Conservation (phyloP, 2,888 invertebrate species). For the Aleiodes leptofemur region DNA sequence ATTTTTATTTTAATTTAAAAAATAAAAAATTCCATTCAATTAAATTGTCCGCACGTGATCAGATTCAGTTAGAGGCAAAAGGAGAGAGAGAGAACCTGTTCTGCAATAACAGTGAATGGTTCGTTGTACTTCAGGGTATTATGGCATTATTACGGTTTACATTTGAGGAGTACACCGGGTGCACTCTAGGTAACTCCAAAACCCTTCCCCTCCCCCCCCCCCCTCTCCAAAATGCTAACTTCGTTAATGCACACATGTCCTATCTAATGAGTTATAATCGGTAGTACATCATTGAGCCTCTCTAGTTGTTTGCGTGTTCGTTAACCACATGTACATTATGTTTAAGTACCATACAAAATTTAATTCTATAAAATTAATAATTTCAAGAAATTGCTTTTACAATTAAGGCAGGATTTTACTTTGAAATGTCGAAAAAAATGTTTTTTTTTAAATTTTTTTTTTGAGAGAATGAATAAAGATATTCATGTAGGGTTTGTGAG, state of each 20-base stretch:
- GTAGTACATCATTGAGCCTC: slow-evolving; percentile 10
- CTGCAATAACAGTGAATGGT: slow-evolving; percentile 21
- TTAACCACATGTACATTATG: neutral
- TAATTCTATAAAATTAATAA: neutral
- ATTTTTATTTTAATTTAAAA: neutral
- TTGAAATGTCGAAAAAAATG: too few species aligned
- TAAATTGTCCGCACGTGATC: slow-evolving; percentile 23
- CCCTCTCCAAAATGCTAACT: neutral
- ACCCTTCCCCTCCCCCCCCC: neutral
- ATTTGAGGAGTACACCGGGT: slow-evolving; percentile 25
- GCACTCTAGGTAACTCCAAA: slow-evolving; percentile 2
- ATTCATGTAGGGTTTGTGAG: too few species aligned
- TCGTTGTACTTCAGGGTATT: slow-evolving; percentile 28
- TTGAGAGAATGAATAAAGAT: too few species aligned
- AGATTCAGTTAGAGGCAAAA: neutral
- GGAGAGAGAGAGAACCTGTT: neutral
- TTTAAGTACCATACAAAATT: neutral
- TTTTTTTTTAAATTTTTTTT: too few species aligned
- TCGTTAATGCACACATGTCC: slow-evolving; percentile 30
- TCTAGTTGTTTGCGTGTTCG: neutral
- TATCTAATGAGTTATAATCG: slow-evolving; percentile 32
- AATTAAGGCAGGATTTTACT: too few species aligned
- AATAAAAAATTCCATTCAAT: neutral
- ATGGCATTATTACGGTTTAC: slow-evolving; percentile 39
- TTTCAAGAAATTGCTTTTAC: too few species aligned